Evolutionary conservation across 2,113 vertebrate species (phyloP).

Genomic region (Gobiocypris rarus): DNA sequence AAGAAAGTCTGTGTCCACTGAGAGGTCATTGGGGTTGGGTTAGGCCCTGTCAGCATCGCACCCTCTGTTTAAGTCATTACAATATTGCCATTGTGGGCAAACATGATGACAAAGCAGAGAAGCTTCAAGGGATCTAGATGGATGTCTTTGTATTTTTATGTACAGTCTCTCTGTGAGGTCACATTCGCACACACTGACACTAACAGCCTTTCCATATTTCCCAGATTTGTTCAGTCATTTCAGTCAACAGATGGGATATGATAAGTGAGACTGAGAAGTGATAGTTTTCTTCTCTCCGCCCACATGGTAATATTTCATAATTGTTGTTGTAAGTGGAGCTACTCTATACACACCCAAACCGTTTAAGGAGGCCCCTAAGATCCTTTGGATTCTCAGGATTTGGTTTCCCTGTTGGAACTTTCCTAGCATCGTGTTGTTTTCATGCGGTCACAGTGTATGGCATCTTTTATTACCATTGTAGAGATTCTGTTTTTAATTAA

Average conservation of each 20-base stretch:
- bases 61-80: conserved; percentile 45
- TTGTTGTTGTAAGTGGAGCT: conserved; percentile 47
- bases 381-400: conserved; percentile 52
- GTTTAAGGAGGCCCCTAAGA: conserved; percentile 50
- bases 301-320: conserved; percentile 49
- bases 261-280: conserved; percentile 32
- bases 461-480: conserved; percentile 17
- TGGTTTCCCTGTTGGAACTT: conserved; percentile 55
- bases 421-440: conserved; percentile 49
- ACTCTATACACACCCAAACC: conserved; percentile 35
- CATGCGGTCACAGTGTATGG: conserved; percentile 13
- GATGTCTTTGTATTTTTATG: conserved; percentile 20
- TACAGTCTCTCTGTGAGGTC: conserved; percentile 27
- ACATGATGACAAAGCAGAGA: conserved; percentile 45
- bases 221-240: conserved; percentile 25
- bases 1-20: conserved; percentile 35
- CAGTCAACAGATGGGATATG: conserved; percentile 28
- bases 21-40: conserved; percentile 17
- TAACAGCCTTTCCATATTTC: conserved; percentile 17
- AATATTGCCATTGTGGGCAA: conserved; percentile 56
- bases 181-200: conserved; percentile 37
- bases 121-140: conserved; percentile 27
- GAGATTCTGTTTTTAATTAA: conserved; percentile 29
- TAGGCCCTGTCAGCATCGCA: conserved; percentile 36
- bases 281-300: conserved; percentile 40